Evolutionary conservation across 2,888 invertebrate species (phyloP).

Genomic region (Eueremaeus valkanovi): DNA sequence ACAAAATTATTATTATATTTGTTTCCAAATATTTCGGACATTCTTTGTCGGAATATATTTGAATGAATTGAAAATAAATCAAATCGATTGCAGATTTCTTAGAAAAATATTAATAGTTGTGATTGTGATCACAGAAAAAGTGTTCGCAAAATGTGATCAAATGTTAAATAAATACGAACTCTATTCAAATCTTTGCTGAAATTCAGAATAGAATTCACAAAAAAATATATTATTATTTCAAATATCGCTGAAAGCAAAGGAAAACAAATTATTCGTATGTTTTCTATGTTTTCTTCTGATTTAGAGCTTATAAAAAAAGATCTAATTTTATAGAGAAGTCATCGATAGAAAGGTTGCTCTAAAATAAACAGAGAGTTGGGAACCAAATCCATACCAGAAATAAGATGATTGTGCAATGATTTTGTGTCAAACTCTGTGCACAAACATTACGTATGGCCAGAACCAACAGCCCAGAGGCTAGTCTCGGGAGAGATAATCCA

Average conservation of each 20-base stretch:
- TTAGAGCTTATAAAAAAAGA: background rate
- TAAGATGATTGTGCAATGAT: slow-evolving; percentile 33
- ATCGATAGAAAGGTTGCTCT: background rate
- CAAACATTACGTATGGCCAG: slow-evolving; percentile 14
- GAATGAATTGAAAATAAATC: too few relatives aligned
- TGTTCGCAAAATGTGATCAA: too few relatives aligned
- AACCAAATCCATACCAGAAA: background rate
- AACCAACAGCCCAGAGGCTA: slow-evolving; percentile 26
- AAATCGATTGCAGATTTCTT: too few relatives aligned
- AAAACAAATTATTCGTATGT: too few relatives aligned
- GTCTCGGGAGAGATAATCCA: slow-evolving; percentile 33
- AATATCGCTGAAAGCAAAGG: too few relatives aligned
- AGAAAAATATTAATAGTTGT: too few relatives aligned
- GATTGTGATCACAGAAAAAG: too few relatives aligned
- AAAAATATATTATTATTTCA: too few relatives aligned
- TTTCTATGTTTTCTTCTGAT: too few relatives aligned
- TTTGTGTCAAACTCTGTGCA: slow-evolving; percentile 25
- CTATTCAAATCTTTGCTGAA: too few relatives aligned
- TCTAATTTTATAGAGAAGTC: slow-evolving; percentile 13
- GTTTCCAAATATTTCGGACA: background rate
- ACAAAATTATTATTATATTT: background rate
- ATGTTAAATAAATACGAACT: too few relatives aligned
- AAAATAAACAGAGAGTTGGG: slow-evolving; percentile 27
- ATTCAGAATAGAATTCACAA: too few relatives aligned
- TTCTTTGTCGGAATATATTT: background rate